Evolutionary conservation across 2,113 vertebrate genomes (phyloP), one percentile per base, ranked within the genome.

Genomic region (Theristicus caerulescens): DNA sequence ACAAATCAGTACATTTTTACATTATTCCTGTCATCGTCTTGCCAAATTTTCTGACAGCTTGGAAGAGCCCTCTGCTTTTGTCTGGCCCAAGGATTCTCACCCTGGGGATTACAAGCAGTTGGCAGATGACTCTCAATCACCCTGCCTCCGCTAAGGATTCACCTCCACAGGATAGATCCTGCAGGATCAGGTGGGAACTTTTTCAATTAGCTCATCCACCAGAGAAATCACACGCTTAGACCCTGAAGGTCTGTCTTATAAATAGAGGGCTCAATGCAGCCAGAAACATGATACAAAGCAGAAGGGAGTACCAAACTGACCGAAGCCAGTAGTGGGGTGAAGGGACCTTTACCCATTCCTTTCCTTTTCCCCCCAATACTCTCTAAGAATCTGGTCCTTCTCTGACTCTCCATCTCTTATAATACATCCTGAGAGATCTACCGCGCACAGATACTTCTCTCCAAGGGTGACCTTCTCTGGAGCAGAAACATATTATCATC

Each of bases 11-110:
- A 76, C 34, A 47, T 52, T 72, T 93, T 95, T 91, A 88, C 69
- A 65, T 84, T 85, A 72, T 55, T 84, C 34, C 16, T 88, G 62
- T 82, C 66, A 89, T 82, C 4, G 1, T 76, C 77, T 74, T 95
- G 81, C 91, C 89, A 95, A 92, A 72, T 82, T 82, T 91, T 22
- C 70, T 76, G 72, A 73, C 49, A 73, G 57, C n/a, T 94, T 96
- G 89, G 89, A 97, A 81, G 44, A 96, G 40, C 26, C 55, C 36
- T 93, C 58, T 2, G 1, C 83, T 91, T 91, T 64, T 74, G 16
- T 91, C 83, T 95, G 74, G 77, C 73, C 62, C 54, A 94, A 58
- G 58, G 70, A 72, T 80, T 93, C 84, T 87, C 83, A 85, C 93
- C 86, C 81, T 49, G 49, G 8, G 61, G 83, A 92, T 89, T 91